phyloP scores from a whole-genome alignment of 2,113 vertebrate species.

The Corydoras maculifer region DNA sequence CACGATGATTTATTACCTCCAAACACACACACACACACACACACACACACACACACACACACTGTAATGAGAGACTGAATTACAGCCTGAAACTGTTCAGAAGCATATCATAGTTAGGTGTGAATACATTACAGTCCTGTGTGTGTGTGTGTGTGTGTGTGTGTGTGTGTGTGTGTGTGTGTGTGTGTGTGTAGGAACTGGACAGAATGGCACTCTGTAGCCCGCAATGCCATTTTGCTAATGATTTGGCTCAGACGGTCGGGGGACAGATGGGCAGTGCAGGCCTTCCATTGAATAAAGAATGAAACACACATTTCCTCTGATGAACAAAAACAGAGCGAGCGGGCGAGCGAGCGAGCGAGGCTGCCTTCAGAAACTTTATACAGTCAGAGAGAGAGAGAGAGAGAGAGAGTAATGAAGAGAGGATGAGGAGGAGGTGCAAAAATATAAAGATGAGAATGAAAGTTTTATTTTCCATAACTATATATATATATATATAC shows the following conservation, averaged over 20 bases:
- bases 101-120: constrained; percentile 6
- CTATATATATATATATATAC: too few relatives aligned
- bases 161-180: constrained; percentile 9
- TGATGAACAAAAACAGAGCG: constrained; percentile 15
- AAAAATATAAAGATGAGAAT: too few relatives aligned
- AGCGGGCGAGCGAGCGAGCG: constrained; percentile 3
- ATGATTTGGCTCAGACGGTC: constrained; percentile 48
- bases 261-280: constrained; percentile 43
- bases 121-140: constrained; percentile 18
- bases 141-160: too few relatives aligned
- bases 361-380: constrained; percentile 23
- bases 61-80: not conserved
- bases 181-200: not conserved
- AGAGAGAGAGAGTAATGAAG: not conserved
- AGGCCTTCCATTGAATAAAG: constrained; percentile 42
- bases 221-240: constrained; percentile 36
- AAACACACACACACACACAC: too few relatives aligned
- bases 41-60: not conserved
- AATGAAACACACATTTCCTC: constrained; percentile 42
- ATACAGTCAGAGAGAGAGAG: constrained; percentile 1
- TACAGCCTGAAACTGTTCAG: not conserved
- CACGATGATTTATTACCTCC: too few relatives aligned
- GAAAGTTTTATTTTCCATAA: too few relatives aligned
- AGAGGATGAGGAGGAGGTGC: too few relatives aligned
- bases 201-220: not conserved